Conservation (phyloP, 2,113 vertebrate genomes). For the Tetrax tetrax region DNA sequence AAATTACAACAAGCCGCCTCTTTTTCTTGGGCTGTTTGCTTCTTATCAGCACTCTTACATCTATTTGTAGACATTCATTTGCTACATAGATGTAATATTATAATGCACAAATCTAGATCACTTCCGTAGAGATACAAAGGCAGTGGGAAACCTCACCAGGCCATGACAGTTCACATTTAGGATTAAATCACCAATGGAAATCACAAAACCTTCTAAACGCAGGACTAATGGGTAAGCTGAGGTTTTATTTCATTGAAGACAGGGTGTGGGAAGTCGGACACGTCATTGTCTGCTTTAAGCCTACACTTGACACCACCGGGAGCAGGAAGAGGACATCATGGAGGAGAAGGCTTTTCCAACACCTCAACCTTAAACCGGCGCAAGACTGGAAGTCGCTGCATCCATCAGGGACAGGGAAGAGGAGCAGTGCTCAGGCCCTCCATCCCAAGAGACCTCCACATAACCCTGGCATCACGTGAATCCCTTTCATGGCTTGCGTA, state of each 20-base stretch:
- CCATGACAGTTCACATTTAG: neutral
- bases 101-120: neutral
- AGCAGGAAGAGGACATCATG: neutral
- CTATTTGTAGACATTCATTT: neutral
- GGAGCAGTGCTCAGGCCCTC: neutral
- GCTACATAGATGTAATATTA: too few species aligned
- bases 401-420: neutral
- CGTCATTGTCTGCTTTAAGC: neutral
- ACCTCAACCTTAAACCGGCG: neutral
- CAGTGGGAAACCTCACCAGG: neutral
- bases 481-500: neutral
- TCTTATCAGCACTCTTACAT: neutral
- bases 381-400: fast-evolving
- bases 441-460: fast-evolving
- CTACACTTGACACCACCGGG: neutral
- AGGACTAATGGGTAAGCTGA: neutral
- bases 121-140: neutral
- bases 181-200: neutral
- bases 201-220: neutral
- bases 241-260: neutral
- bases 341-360: neutral
- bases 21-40: neutral
- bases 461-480: fast-evolving
- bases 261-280: neutral
- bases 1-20: neutral